These are phyloP conservation scores for Calameuta idolon DNA, from an alignment of 2,888 invertebrate genomes.

Conservation along the genomic window DNA sequence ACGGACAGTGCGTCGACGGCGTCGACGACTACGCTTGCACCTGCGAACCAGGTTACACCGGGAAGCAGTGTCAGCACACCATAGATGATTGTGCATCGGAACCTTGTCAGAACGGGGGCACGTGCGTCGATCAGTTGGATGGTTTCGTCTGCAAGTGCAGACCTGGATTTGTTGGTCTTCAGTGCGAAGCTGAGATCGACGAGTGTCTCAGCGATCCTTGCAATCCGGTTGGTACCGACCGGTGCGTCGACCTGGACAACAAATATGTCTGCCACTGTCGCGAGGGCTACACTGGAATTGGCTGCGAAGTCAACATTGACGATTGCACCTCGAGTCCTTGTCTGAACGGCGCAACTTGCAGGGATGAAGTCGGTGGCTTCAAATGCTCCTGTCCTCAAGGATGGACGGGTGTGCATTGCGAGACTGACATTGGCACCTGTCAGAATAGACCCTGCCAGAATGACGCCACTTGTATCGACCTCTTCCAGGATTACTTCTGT, in stretches of 20 bases:
- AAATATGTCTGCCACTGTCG: conserved; percentile 89
- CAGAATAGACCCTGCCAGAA: conserved; percentile 91
- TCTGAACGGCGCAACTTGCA: conserved; percentile 88
- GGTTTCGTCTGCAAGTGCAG: conserved; percentile 94
- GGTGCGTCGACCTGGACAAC: conserved; percentile 90
- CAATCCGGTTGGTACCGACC: conserved; percentile 88
- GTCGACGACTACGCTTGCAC: conserved; percentile 87
- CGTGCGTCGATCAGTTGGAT: conserved; percentile 87
- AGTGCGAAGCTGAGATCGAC: conserved; percentile 93
- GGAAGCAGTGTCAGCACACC: conserved; percentile 91
- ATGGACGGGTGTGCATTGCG: conserved; percentile 89
- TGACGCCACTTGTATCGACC: conserved; percentile 89
- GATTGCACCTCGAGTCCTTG: conserved; percentile 90
- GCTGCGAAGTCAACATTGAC: conserved; percentile 87
- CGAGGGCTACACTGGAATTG: conserved; percentile 86
- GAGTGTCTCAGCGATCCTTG: conserved; percentile 94
- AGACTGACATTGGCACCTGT: conserved; percentile 89
- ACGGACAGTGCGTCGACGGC: conserved; percentile 90
- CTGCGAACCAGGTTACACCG: conserved; percentile 95
- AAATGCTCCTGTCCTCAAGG: conserved; percentile 86
- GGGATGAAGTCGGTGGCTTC: conserved; percentile 86
- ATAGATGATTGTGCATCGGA: conserved; percentile 91
- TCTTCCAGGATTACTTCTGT: conserved; percentile 93
- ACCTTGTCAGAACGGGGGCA: conserved; percentile 93
- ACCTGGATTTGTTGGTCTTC: conserved; percentile 91